A percentile compares a stretch with the other conserved stretches of the same genome.
Evolutionary conservation across 2,888 invertebrate species (phyloP).

Genomic region (Diaperis boleti): DNA sequence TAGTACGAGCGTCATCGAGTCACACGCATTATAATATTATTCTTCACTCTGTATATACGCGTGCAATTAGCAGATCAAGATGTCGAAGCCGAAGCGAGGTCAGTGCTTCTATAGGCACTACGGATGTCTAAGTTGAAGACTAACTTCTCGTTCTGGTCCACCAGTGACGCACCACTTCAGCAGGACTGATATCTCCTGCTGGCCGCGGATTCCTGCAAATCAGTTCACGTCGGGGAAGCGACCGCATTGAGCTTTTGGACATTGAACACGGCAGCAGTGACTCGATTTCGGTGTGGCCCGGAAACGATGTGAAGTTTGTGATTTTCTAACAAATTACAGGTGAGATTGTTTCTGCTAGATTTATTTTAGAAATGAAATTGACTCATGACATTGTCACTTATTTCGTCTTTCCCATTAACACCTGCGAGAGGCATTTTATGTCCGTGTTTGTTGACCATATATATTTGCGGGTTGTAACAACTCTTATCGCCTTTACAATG

Average conservation of each 20-base stretch:
- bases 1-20: no score
- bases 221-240: constrained; percentile 9
- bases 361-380: no score
- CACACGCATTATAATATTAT: no score
- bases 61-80: not conserved
- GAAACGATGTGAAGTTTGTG: not conserved
- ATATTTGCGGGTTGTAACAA: constrained; percentile 3
- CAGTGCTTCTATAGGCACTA: not conserved
- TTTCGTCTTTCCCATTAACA: no score
- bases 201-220: not conserved
- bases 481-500: not conserved
- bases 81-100: not conserved
- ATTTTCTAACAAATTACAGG: not conserved
- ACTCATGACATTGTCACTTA: no score
- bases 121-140: no score
- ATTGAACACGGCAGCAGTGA: constrained; percentile 1
- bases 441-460: not conserved
- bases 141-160: not conserved
- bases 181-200: constrained; percentile 12
- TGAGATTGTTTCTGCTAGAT: not conserved
- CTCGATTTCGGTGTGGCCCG: no score
- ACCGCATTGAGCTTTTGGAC: constrained; percentile 18
- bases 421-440: no score
- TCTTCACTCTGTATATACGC: constrained; percentile 4
- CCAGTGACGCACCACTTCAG: constrained; percentile 1